Percentiles rank a stretch among this genome's conserved stretches.
These are phyloP conservation scores for Acanthacorydalis orientalis DNA, from an alignment of 2,888 invertebrate species.

Conservation along the genomic window DNA sequence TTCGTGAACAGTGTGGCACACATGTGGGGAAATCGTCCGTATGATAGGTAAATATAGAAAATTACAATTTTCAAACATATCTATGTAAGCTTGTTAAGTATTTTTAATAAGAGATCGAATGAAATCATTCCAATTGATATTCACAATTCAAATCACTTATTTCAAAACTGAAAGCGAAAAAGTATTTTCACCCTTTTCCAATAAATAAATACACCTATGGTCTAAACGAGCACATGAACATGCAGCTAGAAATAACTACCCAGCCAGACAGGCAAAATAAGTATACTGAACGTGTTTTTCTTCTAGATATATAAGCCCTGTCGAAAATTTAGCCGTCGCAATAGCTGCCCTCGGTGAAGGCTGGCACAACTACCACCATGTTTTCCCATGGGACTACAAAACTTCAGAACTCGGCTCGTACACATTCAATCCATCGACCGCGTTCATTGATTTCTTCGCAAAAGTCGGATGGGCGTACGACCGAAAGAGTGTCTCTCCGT, in stretches of 20 bases:
- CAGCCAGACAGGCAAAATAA: too few relatives aligned
- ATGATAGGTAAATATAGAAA: conserved; percentile 49
- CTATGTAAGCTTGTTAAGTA: too few relatives aligned
- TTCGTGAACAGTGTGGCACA: conserved; percentile 92
- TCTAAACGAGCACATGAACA: too few relatives aligned
- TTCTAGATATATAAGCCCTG: conserved; percentile 45
- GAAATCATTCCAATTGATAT: too few relatives aligned
- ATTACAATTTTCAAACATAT: not conserved
- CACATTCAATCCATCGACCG: conserved; percentile 54
- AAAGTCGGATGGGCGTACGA: conserved; percentile 71
- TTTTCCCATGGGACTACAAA: conserved; percentile 42
- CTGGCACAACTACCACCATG: conserved; percentile 75
- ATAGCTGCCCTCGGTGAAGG: conserved; percentile 63
- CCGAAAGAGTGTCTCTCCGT: conserved; percentile 41
- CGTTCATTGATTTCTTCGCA: conserved; percentile 65
- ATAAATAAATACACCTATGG: too few relatives aligned
- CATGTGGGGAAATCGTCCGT: conserved; percentile 83
- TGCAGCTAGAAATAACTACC: too few relatives aligned
- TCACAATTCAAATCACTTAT: too few relatives aligned
- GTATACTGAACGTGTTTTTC: not conserved
- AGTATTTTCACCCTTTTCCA: too few relatives aligned
- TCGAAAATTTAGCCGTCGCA: conserved; percentile 56
- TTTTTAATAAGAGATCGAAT: too few relatives aligned
- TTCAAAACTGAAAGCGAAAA: too few relatives aligned
- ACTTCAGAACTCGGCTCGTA: conserved; percentile 40